Evolutionary conservation across 1,140 invertebrate species (phyloP).

Genomic region (Oryctes rhinoceros): DNA sequence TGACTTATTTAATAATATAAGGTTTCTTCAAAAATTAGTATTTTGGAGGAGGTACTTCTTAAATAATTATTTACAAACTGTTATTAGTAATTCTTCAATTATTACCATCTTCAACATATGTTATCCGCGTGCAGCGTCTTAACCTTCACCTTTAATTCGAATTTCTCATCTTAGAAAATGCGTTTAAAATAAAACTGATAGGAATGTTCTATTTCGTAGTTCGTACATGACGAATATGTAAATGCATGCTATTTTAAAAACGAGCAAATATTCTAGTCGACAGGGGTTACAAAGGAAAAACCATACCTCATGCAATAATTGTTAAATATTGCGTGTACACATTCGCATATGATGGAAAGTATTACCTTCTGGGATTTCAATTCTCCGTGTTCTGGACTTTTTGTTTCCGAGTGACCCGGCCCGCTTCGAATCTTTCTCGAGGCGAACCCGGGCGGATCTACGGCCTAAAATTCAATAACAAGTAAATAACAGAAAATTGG

Average conservation of each 20-base stretch:
- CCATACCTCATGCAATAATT: background rate
- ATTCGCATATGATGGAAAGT: background rate
- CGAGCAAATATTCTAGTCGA: background rate
- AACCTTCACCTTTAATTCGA: background rate
- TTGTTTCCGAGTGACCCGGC: constrained; percentile 14
- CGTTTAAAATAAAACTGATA: background rate
- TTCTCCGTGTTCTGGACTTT: background rate
- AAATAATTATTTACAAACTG: no score
- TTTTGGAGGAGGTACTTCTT: no score
- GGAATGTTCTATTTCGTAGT: background rate
- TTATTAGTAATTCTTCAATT: no score
- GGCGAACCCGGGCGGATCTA: constrained; percentile 15
- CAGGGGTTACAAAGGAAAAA: background rate
- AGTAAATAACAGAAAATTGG: background rate
- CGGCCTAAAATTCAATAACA: constrained; percentile 17
- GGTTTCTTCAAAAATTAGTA: no score
- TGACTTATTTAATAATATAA: no score
- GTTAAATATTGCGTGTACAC: background rate
- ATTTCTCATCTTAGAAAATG: background rate
- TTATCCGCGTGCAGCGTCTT: no score
- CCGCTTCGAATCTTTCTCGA: constrained; percentile 33
- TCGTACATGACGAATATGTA: background rate
- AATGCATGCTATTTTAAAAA: constrained; percentile 12
- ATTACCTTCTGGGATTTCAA: constrained; percentile 8
- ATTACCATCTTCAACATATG: background rate